Base-by-base conservation (phyloP, 2,797 vertebrate species). In the Cryptoprocta ferox region DNA sequence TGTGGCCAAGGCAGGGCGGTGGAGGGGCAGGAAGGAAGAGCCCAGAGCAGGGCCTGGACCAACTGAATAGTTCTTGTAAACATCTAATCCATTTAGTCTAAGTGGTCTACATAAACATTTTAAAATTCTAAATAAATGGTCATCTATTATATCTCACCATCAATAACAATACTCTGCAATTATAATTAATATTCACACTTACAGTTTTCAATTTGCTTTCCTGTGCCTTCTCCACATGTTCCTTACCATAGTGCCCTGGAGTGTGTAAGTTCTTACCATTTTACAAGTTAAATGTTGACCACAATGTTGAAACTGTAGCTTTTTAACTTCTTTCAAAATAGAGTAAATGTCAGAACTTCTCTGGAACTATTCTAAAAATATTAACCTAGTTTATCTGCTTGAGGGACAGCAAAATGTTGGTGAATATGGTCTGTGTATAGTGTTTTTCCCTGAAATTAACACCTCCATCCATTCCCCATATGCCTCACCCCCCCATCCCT, bases 251-350 rank as follows among this genome's bases (percentile, higher is more conserved):
- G 6, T 26, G 8, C n/a, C 56, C 84, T 26, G 59, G 35, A 6
- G 8, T 15, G 19, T 1, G 2, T 35, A 66, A 6, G 0, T 75
- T 71, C n/a, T 50, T 81, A 11, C 19, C 10, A 10, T 32, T 91
- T 96, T 37, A 61, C 3, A 76, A 81, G 80, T 85, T 80, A 80
- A 42, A 76, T 0, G 0, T 48, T 80, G 80, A 80, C 61, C n/a
- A 24, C 19, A 81, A 12, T 80, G 14, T 81, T 83, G 50, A 91
- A 83, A 63, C 32, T 18, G 8, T 19, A 32, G 37, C 24, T 19
- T 81, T 89, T 50, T 87, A 75, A 75, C 94, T 87, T 81, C 50
- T 91, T 92, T 91, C n/a, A 66, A 78, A 93, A 53, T 84, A 59
- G 1, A 91, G 11, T 68, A 45, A 92, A n/a, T 84, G 30, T 35